A percentile compares a stretch with the other conserved stretches of the same genome.
These are phyloP conservation scores for Phoxinus dragarum DNA, from an alignment of 2,797 vertebrate genomes.

Conservation along the genomic window DNA sequence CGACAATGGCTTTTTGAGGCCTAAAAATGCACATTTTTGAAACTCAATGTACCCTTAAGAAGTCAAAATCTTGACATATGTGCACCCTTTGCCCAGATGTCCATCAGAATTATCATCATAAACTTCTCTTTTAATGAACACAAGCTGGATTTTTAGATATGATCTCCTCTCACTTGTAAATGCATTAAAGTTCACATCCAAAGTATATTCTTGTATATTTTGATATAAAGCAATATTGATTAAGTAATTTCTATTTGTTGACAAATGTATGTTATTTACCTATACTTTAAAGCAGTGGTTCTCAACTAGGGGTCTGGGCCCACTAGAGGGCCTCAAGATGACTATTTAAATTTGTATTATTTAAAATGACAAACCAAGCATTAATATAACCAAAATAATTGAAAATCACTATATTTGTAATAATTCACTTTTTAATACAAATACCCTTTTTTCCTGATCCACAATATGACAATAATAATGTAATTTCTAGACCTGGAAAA, in stretches of 20 bases:
- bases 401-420: not conserved
- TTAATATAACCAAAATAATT: not conserved
- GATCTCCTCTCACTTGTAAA: not conserved
- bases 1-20: not conserved
- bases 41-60: not conserved
- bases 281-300: not conserved
- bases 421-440: not conserved
- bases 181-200: not conserved
- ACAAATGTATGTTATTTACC: not conserved
- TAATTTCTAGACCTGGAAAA: not conserved
- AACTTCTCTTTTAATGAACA: not conserved
- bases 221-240: not conserved
- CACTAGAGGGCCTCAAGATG: not conserved
- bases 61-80: constrained; percentile 10
- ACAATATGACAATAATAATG: not conserved
- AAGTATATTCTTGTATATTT: not conserved
- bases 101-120: not conserved
- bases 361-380: not conserved
- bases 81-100: not conserved
- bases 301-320: not conserved
- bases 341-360: not conserved
- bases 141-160: constrained; percentile 10
- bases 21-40: not conserved
- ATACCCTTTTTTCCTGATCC: not conserved
- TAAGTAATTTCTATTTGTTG: not conserved